Evolutionary conservation across 2,888 invertebrate species (phyloP), one percentile per base, ranked within the genome.

Genomic region (Neocrepidodera transversa): DNA sequence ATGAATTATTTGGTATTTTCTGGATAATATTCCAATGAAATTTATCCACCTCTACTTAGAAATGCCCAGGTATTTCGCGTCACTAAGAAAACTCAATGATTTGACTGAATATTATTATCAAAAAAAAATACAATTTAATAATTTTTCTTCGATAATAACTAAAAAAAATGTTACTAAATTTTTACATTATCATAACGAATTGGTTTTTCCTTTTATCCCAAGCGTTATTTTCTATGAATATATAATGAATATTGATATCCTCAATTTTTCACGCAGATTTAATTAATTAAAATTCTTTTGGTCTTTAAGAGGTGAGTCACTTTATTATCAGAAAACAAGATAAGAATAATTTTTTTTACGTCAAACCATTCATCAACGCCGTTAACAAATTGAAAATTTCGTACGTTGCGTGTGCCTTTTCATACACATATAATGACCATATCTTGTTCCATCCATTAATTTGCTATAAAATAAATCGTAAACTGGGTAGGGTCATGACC

Each of bases 321-420:
- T 6, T 14, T 14, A 38, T 7, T 40, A 26, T 20, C 5, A 26
- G 14, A 48, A 48, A 48, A 28, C 23, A 32, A 48, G 48, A 45
- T 28, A 45, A 48, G 32, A 48, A 20, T 28, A 45, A 11, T 32
- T 48, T 48, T n/a, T n/a, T 48, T 48, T 48, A 48, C 26, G 32
- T 14, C 48, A 11, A 17, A 17, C 18, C 32, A 48, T 48, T 32
- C 30, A 50, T 50, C 50, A 50, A 36, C 8, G 20, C 36, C 4
- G 50, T 36, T 36, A 50, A 50, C 36, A 50, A 50, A 50, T 50
- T 50, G 50, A 50, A 50, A 50, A 50, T 11, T 50, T 50, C 14
- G 20, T 50, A 50, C 36, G 20, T 50, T 50, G 50, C 50, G 50
- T 50, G 50, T 50, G 36, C n/a, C 18, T 20, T 23, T 20, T 23